phyloP scores from a whole-genome alignment of 2,888 invertebrate genomes.

The Andrena minutula region DNA sequence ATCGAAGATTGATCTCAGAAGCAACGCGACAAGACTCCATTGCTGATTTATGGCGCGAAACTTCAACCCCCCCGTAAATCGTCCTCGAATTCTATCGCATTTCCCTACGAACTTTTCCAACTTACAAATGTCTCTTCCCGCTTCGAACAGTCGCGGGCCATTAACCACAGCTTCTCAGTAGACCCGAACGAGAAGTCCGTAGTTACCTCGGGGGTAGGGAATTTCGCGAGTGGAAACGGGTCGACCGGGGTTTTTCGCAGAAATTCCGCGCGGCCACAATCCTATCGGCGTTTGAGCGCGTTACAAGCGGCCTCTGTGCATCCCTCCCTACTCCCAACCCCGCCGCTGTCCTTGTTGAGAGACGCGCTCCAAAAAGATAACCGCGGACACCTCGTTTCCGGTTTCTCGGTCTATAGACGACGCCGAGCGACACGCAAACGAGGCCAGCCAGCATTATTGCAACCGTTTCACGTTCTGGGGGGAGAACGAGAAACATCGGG shows the following conservation, averaged over 20 bases:
- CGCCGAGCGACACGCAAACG: conserved; percentile 62
- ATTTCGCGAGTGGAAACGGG: conserved; percentile 32
- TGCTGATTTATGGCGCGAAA: conserved; percentile 21
- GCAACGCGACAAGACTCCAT: background rate
- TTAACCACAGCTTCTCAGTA: conserved; percentile 15
- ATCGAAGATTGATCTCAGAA: background rate
- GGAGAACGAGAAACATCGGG: conserved; percentile 8
- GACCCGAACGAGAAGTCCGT: background rate
- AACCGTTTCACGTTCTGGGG: conserved; percentile 25
- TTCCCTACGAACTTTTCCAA: conserved; percentile 21
- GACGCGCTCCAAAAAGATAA: conserved; percentile 78
- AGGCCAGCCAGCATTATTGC: conserved; percentile 63
- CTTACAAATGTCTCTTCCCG: background rate
- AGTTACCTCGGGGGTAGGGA: conserved; percentile 6
- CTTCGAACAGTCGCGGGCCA: conserved; percentile 29
- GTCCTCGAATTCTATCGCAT: conserved; percentile 4
- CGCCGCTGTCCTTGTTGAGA: conserved; percentile 44
- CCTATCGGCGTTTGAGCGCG: conserved; percentile 46
- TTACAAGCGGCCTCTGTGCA: conserved; percentile 33
- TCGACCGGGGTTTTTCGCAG: conserved; percentile 42
- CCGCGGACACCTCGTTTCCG: conserved; percentile 76
- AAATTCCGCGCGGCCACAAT: conserved; percentile 28
- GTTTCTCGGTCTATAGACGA: conserved; percentile 58
- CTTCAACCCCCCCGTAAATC: conserved; percentile 4
- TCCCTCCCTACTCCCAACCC: conserved; percentile 11